A percentile compares a stretch with the other conserved stretches of the same genome.
Conservation (phyloP, 1,140 invertebrate species). For the Drosophila murphyi region DNA sequence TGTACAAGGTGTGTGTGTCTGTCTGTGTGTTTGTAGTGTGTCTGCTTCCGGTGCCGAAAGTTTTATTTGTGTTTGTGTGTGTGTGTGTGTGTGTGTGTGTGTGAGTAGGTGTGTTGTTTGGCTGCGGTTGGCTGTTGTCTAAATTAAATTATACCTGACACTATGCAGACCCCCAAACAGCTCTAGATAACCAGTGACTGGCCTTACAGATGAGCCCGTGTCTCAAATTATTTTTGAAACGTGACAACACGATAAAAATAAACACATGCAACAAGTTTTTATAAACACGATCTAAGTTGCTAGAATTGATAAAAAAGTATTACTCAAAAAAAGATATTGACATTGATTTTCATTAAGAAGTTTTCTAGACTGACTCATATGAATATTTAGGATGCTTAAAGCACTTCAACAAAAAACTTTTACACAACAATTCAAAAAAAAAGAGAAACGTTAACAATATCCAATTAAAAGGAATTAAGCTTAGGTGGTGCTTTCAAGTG, state of each 20-base stretch:
- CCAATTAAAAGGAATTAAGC: too few species aligned
- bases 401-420: too few species aligned
- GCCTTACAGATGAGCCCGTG: slow-evolving; percentile 3
- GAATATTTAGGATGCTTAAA: too few species aligned
- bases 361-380: too few species aligned
- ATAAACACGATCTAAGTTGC: too few species aligned
- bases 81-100: slow-evolving; percentile 18
- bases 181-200: neutral
- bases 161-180: slow-evolving; percentile 27
- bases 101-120: slow-evolving; percentile 5
- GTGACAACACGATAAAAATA: neutral
- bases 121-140: slow-evolving; percentile 49
- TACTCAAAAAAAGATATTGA: too few species aligned
- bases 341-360: too few species aligned
- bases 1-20: slow-evolving; percentile 6
- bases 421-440: too few species aligned
- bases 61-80: neutral
- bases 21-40: slow-evolving; percentile 22
- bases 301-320: too few species aligned
- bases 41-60: slow-evolving; percentile 23
- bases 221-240: neutral
- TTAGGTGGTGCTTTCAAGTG: too few species aligned
- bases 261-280: too few species aligned
- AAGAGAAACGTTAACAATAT: too few species aligned
- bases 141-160: slow-evolving; percentile 60